Percentiles rank a stretch among this genome's conserved stretches.
These are phyloP conservation scores for Brienomyrus longianalis DNA, from an alignment of 2,113 vertebrate genomes.

Conservation along the genomic window DNA sequence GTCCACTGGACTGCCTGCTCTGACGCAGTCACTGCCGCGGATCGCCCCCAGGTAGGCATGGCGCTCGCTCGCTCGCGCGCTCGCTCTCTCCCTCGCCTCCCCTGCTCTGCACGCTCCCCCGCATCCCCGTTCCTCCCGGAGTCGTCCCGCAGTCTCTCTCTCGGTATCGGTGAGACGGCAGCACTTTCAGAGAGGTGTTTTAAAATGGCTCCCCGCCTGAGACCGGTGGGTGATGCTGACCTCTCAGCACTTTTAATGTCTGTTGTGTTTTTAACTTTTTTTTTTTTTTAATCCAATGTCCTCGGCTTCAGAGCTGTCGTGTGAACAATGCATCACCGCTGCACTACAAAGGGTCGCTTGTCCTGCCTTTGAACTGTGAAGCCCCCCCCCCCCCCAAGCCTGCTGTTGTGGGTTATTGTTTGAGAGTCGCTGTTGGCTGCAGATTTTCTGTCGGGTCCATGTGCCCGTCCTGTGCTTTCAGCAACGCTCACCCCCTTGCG, in stretches of 20 bases:
- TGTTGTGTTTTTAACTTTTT: not conserved
- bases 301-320: not conserved
- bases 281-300: not conserved
- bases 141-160: not conserved
- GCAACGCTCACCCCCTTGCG: not conserved
- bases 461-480: not conserved
- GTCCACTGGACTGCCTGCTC: constrained; percentile 79
- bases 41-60: constrained; percentile 84
- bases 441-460: not conserved
- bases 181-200: no score
- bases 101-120: no score
- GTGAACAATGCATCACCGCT: not conserved
- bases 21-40: constrained; percentile 83
- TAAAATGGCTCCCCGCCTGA: constrained; percentile 8
- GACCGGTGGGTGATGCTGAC: not conserved
- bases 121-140: not conserved
- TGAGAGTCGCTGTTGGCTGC: not conserved
- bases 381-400: not conserved
- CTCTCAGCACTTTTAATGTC: not conserved
- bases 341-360: not conserved
- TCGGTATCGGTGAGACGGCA: not conserved
- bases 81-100: constrained; percentile 1
- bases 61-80: not conserved
- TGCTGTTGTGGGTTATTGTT: constrained; percentile 19
- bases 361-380: constrained; percentile 8